Base-by-base conservation (phyloP, 2,113 vertebrate genomes). In the Atrichornis clamosus region DNA sequence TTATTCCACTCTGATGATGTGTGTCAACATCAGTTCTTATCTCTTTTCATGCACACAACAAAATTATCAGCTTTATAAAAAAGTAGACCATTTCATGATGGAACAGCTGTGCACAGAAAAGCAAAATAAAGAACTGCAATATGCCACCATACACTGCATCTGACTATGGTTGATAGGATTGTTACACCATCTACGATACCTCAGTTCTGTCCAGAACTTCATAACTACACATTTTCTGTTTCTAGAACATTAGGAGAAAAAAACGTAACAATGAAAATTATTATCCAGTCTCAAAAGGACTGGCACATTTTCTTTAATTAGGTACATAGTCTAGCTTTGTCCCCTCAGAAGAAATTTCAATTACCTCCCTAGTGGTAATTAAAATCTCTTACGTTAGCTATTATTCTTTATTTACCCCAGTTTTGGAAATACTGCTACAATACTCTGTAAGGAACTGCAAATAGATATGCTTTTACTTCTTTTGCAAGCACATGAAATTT, bases 291-390 rank as follows among this genome's bases (percentile, higher is more conserved):
- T 90, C 84, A 42, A 32, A 96, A 95, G 68, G 35, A 83, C 23
- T 79, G 81, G n/a, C 41, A 80, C 23, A 50, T 82, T 82, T 93
- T 92, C 58, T 91, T 80, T 70, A 85, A 87, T 77, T 65, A 95
- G 15, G 26, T 56, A 72, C 8, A 15, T 6, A 60, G 44, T 3
- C 6, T 33, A 49, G 35, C 46, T 87, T 80, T 87, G 69, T 87
- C 37, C 20, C 27, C 35, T 69, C 46, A 62, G n/a, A 87, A 63
- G 27, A 93, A 76, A 47, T 1, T 28, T 68, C 32, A 58, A 11
- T 68, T 85, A 93, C 47, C 11, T 85, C 44, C 72, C 19, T n/a
- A 53, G 13, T 23, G 50, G 59, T 80, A 95, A 91, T 70, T 94
- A 91, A 91, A 93, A 65, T 9, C 9, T 53, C n/a, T 83, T 76